Base-by-base conservation (phyloP, 2,113 vertebrate genomes). In the Carassius carassius region DNA sequence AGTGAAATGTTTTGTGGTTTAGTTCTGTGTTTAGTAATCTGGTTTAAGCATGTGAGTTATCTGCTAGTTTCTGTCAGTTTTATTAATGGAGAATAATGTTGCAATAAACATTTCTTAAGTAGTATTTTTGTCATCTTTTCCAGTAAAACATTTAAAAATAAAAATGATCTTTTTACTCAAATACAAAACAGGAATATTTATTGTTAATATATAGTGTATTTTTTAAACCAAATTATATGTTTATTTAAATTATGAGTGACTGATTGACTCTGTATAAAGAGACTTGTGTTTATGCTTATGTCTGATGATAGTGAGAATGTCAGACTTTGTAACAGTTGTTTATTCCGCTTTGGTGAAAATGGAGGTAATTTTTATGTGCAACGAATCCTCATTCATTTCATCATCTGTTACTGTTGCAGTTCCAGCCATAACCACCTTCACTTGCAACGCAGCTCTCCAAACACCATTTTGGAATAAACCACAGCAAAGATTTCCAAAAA, bases 401-500 rank as follows among this genome's bases (percentile, higher is more conserved):
- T 74, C 63, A 67, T 75, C 76, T 81, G 72, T 67, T 75, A 82
- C 72, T 41, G 44, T 74, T 72, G 44, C 76, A 25, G 17, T 65
- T 47, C 23, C 73, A 21, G 37, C 4, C 32, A 35, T 81, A 47
- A 29, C 23, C 80, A 54, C 56, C 32, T 13, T 73, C 85, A 72
- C 70, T 87, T 80, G 14, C 51, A 87, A 41, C 62, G 21, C 29
- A 74, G 56, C n/a, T 65, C 47, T 83, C 29, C 35, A 73, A 81
- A 56, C 49, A 81, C 78, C 84, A 19, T 72, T 72, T 80, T 21
- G 69, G 44, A 81, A 62, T 84, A 84, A 87, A 63, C 67, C 81
- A 63, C 60, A 63, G 49, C 32, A 67, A 47, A 54, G 51, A 25
- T 54, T 32, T 63, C 56, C 58, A 41, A 29, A 72, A 77, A 44